Evolutionary conservation across 1,140 invertebrate species (phyloP).

Genomic region (Hesperophylax magnus): DNA sequence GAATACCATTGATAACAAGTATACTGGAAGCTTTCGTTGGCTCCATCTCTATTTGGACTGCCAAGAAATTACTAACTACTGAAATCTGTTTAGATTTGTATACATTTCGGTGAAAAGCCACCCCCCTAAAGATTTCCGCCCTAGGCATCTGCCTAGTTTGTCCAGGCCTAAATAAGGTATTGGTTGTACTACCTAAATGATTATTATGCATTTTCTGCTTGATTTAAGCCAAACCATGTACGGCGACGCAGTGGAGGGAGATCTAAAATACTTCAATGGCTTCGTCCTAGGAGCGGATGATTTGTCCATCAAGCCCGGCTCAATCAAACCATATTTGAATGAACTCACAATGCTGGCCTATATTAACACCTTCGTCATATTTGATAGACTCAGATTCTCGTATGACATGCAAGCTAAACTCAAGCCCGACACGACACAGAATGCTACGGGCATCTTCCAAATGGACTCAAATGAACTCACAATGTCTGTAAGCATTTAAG

Average conservation of each 20-base stretch:
- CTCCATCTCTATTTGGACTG: too few relatives aligned
- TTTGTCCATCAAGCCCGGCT: neutral
- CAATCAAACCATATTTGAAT: neutral
- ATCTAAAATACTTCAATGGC: neutral
- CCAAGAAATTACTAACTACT: too few relatives aligned
- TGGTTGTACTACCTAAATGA: too few relatives aligned
- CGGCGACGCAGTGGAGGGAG: neutral
- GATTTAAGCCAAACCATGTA: slow-evolving; percentile 5
- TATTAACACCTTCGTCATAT: neutral
- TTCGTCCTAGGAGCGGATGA: neutral
- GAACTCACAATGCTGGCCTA: neutral
- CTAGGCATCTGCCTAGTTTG: neutral
- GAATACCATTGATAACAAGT: too few relatives aligned
- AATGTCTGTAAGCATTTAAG: neutral
- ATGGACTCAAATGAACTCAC: neutral
- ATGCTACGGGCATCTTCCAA: neutral
- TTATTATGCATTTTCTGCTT: neutral
- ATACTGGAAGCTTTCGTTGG: too few relatives aligned
- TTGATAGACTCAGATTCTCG: neutral
- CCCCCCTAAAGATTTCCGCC: too few relatives aligned
- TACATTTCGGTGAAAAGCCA: neutral
- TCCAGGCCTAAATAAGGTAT: neutral
- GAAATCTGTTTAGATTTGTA: neutral
- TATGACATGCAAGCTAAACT: slow-evolving; percentile 11
- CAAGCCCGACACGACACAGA: neutral